A percentile compares a stretch with the other conserved stretches of the same genome.
These are phyloP conservation scores for Arge pagana DNA, from an alignment of 2,888 invertebrate genomes.

Conservation along the genomic window DNA sequence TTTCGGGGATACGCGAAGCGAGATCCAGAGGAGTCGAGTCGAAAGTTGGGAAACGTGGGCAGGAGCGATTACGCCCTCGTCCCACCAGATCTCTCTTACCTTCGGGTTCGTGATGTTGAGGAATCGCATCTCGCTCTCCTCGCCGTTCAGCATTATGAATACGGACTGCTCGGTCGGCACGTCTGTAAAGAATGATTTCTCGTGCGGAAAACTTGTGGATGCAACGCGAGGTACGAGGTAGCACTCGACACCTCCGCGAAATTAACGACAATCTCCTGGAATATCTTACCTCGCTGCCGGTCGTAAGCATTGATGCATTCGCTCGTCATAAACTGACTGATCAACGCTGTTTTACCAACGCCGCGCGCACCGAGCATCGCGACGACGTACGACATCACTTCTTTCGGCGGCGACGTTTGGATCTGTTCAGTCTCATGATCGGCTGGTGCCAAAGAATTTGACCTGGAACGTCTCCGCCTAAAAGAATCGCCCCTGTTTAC, in stretches of 20 bases:
- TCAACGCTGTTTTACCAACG: constrained; percentile 66
- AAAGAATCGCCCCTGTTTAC: constrained; percentile 95
- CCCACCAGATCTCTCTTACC: constrained; percentile 62
- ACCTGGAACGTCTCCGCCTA: constrained; percentile 80
- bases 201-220: no score
- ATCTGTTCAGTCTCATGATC: constrained; percentile 38
- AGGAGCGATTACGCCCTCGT: no score
- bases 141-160: constrained; percentile 89
- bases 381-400: constrained; percentile 66
- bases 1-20: no score
- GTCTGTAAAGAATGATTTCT: no score
- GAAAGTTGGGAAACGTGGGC: no score
- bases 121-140: constrained; percentile 91
- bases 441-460: constrained; percentile 77
- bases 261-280: no score
- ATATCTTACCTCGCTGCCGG: constrained; percentile 74
- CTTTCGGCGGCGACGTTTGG: constrained; percentile 51
- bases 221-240: no score
- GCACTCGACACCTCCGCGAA: no score
- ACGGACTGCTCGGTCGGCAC: constrained; percentile 81
- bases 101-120: constrained; percentile 74
- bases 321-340: constrained; percentile 82
- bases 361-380: constrained; percentile 62
- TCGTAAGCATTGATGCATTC: constrained; percentile 95
- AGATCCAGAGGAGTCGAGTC: no score